Conservation (phyloP, 2,113 vertebrate species). For the Elephantulus edwardii region DNA sequence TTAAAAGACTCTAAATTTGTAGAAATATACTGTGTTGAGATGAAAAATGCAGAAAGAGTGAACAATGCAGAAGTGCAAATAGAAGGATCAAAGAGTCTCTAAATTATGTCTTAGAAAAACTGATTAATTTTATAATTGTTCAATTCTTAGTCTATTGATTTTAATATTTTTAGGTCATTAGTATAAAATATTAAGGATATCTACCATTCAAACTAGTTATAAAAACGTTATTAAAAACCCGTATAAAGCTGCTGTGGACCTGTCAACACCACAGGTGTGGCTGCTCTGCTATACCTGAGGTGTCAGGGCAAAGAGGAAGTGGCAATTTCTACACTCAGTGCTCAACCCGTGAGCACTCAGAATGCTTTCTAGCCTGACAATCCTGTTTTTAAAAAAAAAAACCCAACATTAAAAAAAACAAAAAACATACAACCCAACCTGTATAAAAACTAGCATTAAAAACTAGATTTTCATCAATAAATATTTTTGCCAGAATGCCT, state of each 20-base stretch:
- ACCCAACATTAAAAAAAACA: too few species aligned
- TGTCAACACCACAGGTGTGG: too few species aligned
- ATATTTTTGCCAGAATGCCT: constrained; percentile 76
- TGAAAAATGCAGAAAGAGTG: not conserved
- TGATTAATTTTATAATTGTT: not conserved
- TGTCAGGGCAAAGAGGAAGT: too few species aligned
- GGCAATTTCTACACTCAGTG: too few species aligned
- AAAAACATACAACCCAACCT: too few species aligned
- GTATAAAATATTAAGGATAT: constrained; percentile 72
- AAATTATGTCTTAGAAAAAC: constrained; percentile 33
- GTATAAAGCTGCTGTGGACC: too few species aligned
- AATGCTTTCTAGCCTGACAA: too few species aligned
- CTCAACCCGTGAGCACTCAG: too few species aligned
- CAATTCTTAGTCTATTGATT: constrained; percentile 34
- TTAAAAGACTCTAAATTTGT: constrained; percentile 12
- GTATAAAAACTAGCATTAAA: too few species aligned
- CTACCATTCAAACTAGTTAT: constrained; percentile 70
- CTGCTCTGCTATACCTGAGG: too few species aligned
- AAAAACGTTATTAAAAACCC: too few species aligned
- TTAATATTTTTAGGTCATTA: constrained; percentile 63
- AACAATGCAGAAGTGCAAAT: not conserved
- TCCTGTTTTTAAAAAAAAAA: too few species aligned
- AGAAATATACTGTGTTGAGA: not conserved
- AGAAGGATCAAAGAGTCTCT: not conserved
- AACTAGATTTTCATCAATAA: constrained; percentile 70